phyloP scores from a whole-genome alignment of 2,797 vertebrate species.

The Urophycis tenuis region DNA sequence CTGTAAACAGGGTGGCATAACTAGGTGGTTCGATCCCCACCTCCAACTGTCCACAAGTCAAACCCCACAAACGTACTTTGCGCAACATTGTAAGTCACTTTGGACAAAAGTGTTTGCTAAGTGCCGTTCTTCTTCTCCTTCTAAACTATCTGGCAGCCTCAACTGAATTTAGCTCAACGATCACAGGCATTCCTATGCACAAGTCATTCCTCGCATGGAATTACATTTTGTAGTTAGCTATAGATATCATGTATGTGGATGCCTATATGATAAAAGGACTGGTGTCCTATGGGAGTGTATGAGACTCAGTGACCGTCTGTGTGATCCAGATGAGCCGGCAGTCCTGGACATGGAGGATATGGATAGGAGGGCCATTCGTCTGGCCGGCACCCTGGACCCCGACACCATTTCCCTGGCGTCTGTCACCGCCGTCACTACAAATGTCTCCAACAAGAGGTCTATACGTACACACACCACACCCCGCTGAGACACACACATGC shows the following conservation, averaged over 20 bases:
- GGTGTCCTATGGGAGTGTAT: background rate
- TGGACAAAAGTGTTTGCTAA: too few relatives aligned
- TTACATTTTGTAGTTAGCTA: too few relatives aligned
- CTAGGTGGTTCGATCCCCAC: too few relatives aligned
- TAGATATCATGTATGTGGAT: background rate
- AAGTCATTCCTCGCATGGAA: too few relatives aligned
- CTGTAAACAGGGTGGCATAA: too few relatives aligned
- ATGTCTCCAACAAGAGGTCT: slow-evolving; percentile 95
- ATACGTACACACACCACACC: background rate
- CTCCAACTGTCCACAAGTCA: too few relatives aligned
- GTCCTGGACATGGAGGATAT: slow-evolving; percentile 87
- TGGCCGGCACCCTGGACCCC: slow-evolving; percentile 76
- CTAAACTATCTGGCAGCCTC: too few relatives aligned
- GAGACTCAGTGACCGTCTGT: background rate
- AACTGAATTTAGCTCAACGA: too few relatives aligned
- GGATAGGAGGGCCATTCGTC: slow-evolving; percentile 76
- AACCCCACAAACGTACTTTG: too few relatives aligned
- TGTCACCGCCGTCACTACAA: slow-evolving; percentile 90
- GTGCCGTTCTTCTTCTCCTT: too few relatives aligned
- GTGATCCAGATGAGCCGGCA: slow-evolving; percentile 78
- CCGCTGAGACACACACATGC: background rate
- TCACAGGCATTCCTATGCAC: too few relatives aligned
- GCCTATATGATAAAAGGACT: slow-evolving; percentile 41
- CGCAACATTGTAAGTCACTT: too few relatives aligned
- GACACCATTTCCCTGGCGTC: slow-evolving; percentile 90